Percentiles rank a stretch among this genome's conserved stretches.
These are phyloP conservation scores for Cheilosia pagana DNA, from an alignment of 2,888 invertebrate genomes.

Conservation along the genomic window DNA sequence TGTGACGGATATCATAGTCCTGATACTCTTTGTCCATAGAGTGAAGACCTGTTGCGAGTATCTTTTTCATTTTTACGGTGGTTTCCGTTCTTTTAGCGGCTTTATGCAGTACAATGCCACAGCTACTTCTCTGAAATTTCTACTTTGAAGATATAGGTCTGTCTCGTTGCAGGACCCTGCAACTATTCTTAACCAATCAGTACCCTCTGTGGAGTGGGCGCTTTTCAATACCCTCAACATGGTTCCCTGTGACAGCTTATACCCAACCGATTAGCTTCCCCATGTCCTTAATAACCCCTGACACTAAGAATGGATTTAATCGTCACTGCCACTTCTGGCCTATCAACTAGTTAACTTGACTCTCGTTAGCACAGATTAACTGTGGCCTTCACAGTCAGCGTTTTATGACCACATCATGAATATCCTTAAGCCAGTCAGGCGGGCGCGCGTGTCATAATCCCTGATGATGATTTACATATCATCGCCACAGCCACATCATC, in stretches of 20 bases:
- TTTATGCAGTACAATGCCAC: too few species aligned
- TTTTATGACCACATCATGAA: constrained; percentile 58
- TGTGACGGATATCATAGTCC: too few species aligned
- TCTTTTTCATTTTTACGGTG: too few species aligned
- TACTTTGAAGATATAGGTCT: too few species aligned
- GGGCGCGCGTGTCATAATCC: constrained; percentile 40
- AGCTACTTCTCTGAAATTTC: too few species aligned
- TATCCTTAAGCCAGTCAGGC: constrained; percentile 55
- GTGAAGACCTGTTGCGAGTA: too few species aligned
- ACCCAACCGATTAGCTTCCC: not conserved
- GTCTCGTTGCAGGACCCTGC: too few species aligned
- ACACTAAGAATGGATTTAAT: constrained; percentile 66
- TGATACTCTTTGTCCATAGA: too few species aligned
- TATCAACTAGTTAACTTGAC: constrained; percentile 58
- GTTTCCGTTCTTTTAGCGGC: too few species aligned
- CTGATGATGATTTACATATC: constrained; percentile 68
- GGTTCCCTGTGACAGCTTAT: not conserved
- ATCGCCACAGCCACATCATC: constrained; percentile 62
- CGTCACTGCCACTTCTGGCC: constrained; percentile 55
- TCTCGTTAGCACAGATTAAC: constrained; percentile 67
- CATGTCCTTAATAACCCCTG: constrained; percentile 43
- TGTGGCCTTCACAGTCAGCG: constrained; percentile 56
- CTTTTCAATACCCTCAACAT: too few species aligned
- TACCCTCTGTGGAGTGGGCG: not conserved
- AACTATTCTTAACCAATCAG: too few species aligned